Evolutionary conservation across 2,888 invertebrate species (phyloP).

Genomic region (Melinaea marsaeus): DNA sequence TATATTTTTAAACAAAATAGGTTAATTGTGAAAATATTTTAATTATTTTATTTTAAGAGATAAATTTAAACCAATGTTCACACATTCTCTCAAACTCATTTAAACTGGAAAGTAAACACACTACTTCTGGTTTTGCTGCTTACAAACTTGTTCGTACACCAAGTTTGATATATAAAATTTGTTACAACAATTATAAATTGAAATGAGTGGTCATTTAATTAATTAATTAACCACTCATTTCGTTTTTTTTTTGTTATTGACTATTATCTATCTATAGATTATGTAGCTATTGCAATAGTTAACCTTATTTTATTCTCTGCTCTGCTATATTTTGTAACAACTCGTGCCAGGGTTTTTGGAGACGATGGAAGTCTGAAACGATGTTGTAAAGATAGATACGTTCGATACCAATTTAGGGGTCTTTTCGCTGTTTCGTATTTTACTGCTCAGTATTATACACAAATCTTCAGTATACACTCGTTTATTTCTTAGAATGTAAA

Average conservation of each 20-base stretch:
- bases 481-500: no score
- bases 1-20: no score
- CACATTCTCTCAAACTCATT: neutral
- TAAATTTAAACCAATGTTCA: neutral
- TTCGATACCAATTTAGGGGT: constrained; percentile 1
- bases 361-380: constrained; percentile 1
- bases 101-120: constrained; percentile 1
- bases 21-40: no score
- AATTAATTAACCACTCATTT: neutral
- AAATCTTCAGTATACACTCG: neutral
- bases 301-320: neutral
- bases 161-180: constrained; percentile 1
- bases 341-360: constrained; percentile 6
- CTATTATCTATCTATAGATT: neutral
- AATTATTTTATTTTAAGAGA: no score
- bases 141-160: neutral
- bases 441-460: neutral
- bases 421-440: neutral
- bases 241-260: neutral
- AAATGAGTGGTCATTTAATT: neutral
- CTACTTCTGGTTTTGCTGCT: neutral
- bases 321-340: neutral
- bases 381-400: constrained; percentile 1
- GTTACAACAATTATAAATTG: no score
- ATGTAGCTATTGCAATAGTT: neutral